These are phyloP conservation scores for Cetoscarus ocellatus DNA, from an alignment of 2,797 vertebrate species.

Conservation along the genomic window DNA sequence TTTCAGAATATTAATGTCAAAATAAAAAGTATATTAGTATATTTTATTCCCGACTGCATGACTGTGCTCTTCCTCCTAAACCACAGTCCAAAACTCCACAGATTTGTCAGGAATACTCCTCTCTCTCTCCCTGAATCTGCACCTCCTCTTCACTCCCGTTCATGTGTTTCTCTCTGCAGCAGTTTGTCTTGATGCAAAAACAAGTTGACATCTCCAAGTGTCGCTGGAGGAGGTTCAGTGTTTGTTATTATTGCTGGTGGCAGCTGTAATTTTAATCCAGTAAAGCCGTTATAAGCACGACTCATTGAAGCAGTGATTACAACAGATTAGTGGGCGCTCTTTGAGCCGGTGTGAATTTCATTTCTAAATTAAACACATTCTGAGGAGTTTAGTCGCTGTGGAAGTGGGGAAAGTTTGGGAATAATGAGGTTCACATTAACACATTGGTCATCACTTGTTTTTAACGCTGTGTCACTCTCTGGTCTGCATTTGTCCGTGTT, in stretches of 20 bases:
- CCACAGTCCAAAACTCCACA: background rate
- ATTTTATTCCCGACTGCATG: no score
- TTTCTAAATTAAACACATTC: background rate
- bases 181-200: conserved; percentile 37
- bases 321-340: background rate
- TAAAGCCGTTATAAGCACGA: conserved; percentile 15
- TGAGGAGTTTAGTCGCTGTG: background rate
- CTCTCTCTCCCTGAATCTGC: background rate
- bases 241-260: conserved; percentile 17
- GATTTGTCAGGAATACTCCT: conserved; percentile 21
- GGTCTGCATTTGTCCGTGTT: no score
- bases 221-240: conserved; percentile 2
- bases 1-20: background rate
- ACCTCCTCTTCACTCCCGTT: background rate
- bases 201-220: conserved; percentile 36
- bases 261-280: conserved; percentile 39
- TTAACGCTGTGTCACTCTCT: no score
- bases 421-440: background rate
- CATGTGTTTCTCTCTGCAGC: conserved; percentile 2
- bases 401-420: background rate
- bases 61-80: background rate
- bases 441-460: no score
- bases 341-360: background rate
- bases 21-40: no score
- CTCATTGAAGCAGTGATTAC: background rate